Percentiles rank a stretch among this genome's conserved stretches.
phyloP scores from a whole-genome alignment of 1,140 invertebrate species.

The Dendroctonus ponderosae region DNA sequence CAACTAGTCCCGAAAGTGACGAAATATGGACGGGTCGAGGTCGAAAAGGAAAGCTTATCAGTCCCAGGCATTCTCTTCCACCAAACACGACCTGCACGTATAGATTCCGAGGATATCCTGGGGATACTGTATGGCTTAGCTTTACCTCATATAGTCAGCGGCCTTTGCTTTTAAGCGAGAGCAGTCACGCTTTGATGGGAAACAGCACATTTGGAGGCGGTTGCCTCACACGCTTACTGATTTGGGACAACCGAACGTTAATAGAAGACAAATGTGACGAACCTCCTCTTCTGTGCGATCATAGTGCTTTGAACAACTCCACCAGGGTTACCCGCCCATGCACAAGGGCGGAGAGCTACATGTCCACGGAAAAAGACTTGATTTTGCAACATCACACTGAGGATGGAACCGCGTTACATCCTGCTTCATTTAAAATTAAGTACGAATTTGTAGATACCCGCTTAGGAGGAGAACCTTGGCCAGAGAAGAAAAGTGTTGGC shows the following conservation, averaged over 20 bases:
- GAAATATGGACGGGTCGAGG: conserved; percentile 54
- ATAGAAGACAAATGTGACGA: conserved; percentile 67
- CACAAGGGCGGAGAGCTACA: conserved; percentile 72
- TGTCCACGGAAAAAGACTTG: conserved; percentile 64
- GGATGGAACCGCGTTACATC: conserved; percentile 66
- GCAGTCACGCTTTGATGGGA: conserved; percentile 42
- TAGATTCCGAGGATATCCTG: conserved; percentile 73
- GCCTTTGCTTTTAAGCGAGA: conserved; percentile 58
- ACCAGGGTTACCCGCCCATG: conserved; percentile 75
- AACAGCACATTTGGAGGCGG: conserved; percentile 46
- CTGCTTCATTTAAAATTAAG: conserved; percentile 63
- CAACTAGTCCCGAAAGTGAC: conserved; percentile 59
- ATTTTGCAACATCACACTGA: conserved; percentile 55
- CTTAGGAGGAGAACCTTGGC: conserved; percentile 68
- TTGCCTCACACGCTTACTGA: conserved; percentile 61
- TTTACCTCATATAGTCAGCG: conserved; percentile 80
- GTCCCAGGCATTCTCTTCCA: conserved; percentile 78
- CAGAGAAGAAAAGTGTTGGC: conserved; percentile 47
- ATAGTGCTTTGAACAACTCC: conserved; percentile 71
- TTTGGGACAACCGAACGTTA: conserved; percentile 59
- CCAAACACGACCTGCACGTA: conserved; percentile 84
- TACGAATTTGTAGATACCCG: conserved; percentile 85
- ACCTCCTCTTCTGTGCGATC: conserved; percentile 75
- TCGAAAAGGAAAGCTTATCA: conserved; percentile 65
- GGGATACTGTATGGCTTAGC: conserved; percentile 82